phyloP scores from a whole-genome alignment of 2,888 invertebrate species.

The Chesias legatella region DNA sequence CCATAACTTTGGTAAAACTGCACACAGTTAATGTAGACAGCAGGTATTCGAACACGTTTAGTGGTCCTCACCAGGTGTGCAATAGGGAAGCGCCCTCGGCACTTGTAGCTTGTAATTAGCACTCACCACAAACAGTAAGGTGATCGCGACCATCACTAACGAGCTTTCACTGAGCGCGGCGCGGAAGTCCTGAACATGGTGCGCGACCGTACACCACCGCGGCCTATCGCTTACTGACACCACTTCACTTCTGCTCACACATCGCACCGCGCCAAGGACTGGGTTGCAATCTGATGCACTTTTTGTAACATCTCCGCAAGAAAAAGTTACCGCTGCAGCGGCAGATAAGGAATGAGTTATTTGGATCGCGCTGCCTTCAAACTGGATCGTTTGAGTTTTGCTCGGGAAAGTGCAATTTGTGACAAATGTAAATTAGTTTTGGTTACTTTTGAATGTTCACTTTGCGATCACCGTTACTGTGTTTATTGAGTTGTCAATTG shows the following conservation, averaged over 20 bases:
- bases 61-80: constrained; percentile 15
- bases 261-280: constrained; percentile 60
- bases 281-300: constrained; percentile 50
- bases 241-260: constrained; percentile 18
- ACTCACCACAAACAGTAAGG: constrained; percentile 79
- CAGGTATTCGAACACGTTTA: constrained; percentile 24
- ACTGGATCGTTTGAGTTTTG: constrained; percentile 10
- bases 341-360: constrained; percentile 29
- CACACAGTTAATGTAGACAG: too few relatives aligned
- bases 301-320: constrained; percentile 44
- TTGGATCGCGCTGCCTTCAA: constrained; percentile 24
- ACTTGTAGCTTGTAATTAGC: constrained; percentile 65
- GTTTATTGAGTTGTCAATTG: too few relatives aligned
- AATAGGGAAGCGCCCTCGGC: constrained; percentile 53
- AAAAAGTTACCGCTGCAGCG: constrained; percentile 56
- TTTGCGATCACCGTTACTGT: too few relatives aligned
- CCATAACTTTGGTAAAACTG: too few relatives aligned
- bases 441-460: not conserved
- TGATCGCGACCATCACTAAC: constrained; percentile 73
- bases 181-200: constrained; percentile 61
- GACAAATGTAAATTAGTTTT: not conserved
- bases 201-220: constrained; percentile 49
- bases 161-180: constrained; percentile 71
- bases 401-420: constrained; percentile 9
- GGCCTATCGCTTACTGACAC: constrained; percentile 58